Conservation (phyloP, 2,797 vertebrate species). For the Otus scops region DNA sequence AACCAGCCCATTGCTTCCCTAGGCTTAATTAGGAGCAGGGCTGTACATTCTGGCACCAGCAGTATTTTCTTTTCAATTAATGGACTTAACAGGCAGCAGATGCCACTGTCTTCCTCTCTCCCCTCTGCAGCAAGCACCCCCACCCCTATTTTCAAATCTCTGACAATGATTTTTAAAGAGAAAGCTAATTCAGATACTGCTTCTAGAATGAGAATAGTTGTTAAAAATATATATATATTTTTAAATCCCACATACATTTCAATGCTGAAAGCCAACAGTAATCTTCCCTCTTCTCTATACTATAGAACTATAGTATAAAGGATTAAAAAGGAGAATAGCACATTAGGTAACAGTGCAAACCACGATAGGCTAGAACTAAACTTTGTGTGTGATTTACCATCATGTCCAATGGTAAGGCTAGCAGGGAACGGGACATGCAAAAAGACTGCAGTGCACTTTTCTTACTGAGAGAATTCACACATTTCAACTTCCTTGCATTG, state of each 20-base stretch:
- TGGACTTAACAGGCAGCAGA: slow-evolving; percentile 59
- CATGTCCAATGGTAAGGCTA: not conserved
- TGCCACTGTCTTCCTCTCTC: slow-evolving; percentile 30
- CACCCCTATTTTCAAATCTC: not conserved
- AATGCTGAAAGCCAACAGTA: not conserved
- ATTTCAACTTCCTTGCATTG: not conserved
- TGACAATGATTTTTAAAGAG: not conserved
- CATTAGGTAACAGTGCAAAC: not conserved
- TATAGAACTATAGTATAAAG: not conserved
- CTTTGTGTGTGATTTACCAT: not conserved
- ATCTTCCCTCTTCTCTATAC: not conserved
- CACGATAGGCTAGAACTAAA: not conserved
- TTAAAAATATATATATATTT: not conserved
- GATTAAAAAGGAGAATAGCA: not conserved
- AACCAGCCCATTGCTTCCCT: slow-evolving; percentile 49
- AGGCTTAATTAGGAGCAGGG: slow-evolving; percentile 64
- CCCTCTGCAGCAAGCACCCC: not conserved
- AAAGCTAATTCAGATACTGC: not conserved
- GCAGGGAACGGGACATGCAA: not conserved
- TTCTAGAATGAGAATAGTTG: not conserved
- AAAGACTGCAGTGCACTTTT: not conserved
- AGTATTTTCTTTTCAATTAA: slow-evolving; percentile 69
- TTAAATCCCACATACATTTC: not conserved
- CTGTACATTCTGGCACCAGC: slow-evolving; percentile 58
- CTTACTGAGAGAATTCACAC: not conserved